Conservation (phyloP, 2,888 invertebrate species). For the Agrilus cyanescens region DNA sequence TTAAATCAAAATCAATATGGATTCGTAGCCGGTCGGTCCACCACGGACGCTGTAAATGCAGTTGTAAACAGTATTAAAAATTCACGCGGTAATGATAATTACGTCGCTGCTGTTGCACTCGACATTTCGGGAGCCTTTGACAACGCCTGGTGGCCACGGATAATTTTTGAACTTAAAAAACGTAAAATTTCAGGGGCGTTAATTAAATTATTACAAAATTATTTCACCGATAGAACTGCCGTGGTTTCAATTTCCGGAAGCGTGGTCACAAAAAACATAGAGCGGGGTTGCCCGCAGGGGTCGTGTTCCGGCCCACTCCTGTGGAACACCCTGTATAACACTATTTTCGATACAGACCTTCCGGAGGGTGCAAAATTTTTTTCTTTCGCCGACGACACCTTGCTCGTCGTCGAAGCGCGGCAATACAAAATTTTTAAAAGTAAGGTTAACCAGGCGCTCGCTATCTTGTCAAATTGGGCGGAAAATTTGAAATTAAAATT, state of each 20-base stretch:
- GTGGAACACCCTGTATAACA: too few relatives aligned
- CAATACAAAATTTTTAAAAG: not conserved
- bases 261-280: not conserved
- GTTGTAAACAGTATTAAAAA: not conserved
- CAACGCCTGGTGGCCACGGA: slow-evolving; percentile 21
- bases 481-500: slow-evolving; percentile 3
- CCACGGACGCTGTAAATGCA: slow-evolving; percentile 6
- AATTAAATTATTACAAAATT: not conserved
- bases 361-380: too few relatives aligned
- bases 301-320: too few relatives aligned
- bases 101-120: slow-evolving; percentile 10
- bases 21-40: too few relatives aligned
- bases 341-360: too few relatives aligned
- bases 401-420: too few relatives aligned
- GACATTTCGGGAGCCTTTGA: slow-evolving; percentile 20
- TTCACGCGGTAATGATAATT: slow-evolving; percentile 3
- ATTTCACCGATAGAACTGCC: slow-evolving; percentile 4
- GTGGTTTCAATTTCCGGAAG: not conserved
- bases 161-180: too few relatives aligned
- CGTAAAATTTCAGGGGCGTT: not conserved
- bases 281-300: slow-evolving; percentile 10
- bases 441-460: not conserved
- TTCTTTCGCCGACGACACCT: too few relatives aligned
- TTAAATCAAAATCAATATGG: too few relatives aligned
- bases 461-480: not conserved